Percentiles rank a stretch among this genome's conserved stretches.
Evolutionary conservation across 2,113 vertebrate genomes (phyloP).

Genomic region (Bathybates hornii): DNA sequence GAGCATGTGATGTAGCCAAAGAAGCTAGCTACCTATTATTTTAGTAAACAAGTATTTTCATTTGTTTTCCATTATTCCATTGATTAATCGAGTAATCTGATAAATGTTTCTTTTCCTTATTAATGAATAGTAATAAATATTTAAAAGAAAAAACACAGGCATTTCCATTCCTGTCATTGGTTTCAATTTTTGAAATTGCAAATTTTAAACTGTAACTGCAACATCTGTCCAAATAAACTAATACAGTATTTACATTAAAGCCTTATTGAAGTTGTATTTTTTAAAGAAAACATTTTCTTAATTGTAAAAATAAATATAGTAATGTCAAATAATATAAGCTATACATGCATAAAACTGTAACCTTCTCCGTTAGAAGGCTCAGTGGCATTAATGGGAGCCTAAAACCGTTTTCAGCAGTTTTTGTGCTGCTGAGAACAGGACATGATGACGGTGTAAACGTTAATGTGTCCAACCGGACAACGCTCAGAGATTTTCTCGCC

Average conservation of each 20-base stretch:
- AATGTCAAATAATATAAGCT: not conserved
- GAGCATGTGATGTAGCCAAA: not conserved
- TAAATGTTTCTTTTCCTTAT: accelerated
- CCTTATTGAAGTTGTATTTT: not conserved
- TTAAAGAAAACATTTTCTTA: not conserved
- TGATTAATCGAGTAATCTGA: accelerated
- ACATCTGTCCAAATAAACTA: not conserved
- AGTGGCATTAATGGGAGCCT: accelerated
- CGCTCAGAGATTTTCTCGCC: not conserved
- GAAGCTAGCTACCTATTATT: not conserved
- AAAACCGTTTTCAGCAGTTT: not conserved
- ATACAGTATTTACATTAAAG: not conserved
- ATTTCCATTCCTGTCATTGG: accelerated
- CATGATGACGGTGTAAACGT: not conserved
- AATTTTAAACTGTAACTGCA: not conserved
- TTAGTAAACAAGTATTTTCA: not conserved
- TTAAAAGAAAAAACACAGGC: not conserved
- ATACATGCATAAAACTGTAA: accelerated
- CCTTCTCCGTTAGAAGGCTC: not conserved
- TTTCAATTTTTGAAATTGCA: not conserved
- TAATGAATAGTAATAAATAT: not conserved
- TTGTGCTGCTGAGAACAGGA: not conserved
- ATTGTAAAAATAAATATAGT: not conserved
- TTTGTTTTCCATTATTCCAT: not conserved
- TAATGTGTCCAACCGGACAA: accelerated